Evolutionary conservation across 1,140 invertebrate genomes (phyloP).

Genomic region (Daktulosphaira vitifoliae): DNA sequence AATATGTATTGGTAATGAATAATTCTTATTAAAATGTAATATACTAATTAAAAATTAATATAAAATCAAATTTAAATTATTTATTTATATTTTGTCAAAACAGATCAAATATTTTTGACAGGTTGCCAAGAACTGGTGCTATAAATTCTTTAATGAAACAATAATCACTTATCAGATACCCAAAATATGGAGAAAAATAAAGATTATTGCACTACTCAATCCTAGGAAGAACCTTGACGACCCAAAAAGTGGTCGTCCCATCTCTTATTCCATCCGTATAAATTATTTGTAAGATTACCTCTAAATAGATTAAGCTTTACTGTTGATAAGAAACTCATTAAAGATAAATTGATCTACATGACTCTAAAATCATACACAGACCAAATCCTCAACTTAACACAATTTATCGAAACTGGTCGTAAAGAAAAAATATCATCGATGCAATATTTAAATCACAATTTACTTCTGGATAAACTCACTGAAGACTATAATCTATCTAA

Average conservation of each 20-base stretch:
- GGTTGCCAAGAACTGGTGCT: neutral
- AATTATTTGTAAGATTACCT: too few species aligned
- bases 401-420: neutral
- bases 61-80: too few species aligned
- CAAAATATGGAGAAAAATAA: neutral
- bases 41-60: too few species aligned
- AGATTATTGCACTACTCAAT: neutral
- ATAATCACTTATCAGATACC: neutral
- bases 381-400: neutral
- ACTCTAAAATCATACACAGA: neutral
- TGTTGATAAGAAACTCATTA: neutral
- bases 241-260: too few species aligned
- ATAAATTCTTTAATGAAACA: neutral
- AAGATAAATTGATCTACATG: neutral
- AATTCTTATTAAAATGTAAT: too few species aligned
- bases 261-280: too few species aligned
- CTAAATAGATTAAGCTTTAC: neutral
- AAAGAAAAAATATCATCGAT: neutral
- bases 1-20: too few species aligned
- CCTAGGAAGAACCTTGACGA: neutral
- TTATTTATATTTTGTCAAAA: neutral
- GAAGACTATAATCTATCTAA: neutral
- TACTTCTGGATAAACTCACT: neutral
- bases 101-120: too few species aligned
- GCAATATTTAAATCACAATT: neutral